These are phyloP conservation scores for Struthidea cinerea DNA, from an alignment of 2,113 vertebrate genomes.

Conservation along the genomic window DNA sequence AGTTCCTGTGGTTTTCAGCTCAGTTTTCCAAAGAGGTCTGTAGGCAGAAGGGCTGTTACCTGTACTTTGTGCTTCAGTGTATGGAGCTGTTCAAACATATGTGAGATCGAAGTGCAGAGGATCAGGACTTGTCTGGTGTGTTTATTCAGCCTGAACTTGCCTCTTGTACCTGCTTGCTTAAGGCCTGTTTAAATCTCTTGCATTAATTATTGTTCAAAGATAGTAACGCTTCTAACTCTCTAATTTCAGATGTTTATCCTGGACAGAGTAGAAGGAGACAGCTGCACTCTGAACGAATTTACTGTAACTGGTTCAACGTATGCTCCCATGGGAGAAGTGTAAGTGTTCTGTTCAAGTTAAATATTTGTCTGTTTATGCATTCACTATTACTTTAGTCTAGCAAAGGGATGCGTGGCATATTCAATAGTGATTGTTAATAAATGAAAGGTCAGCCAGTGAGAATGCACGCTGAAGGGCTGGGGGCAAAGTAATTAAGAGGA, in stretches of 20 bases:
- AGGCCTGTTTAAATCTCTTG: neutral
- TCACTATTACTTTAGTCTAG: neutral
- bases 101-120: neutral
- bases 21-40: neutral
- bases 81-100: neutral
- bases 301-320: conserved; percentile 96
- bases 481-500: neutral
- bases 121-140: neutral
- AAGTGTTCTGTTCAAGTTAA: conserved; percentile 68
- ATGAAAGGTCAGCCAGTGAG: neutral
- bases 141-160: neutral
- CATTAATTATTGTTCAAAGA: neutral
- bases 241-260: conserved; percentile 90
- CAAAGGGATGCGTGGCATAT: neutral
- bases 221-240: neutral
- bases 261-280: conserved; percentile 85
- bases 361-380: neutral
- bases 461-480: neutral
- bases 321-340: conserved; percentile 95
- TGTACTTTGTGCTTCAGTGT: neutral
- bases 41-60: neutral
- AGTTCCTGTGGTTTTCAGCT: neutral
- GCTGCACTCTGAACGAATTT: conserved; percentile 90
- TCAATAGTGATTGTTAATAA: neutral
- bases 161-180: neutral